Evolutionary conservation across 1,140 invertebrate species (phyloP).

Genomic region (Drosophila tristis): DNA sequence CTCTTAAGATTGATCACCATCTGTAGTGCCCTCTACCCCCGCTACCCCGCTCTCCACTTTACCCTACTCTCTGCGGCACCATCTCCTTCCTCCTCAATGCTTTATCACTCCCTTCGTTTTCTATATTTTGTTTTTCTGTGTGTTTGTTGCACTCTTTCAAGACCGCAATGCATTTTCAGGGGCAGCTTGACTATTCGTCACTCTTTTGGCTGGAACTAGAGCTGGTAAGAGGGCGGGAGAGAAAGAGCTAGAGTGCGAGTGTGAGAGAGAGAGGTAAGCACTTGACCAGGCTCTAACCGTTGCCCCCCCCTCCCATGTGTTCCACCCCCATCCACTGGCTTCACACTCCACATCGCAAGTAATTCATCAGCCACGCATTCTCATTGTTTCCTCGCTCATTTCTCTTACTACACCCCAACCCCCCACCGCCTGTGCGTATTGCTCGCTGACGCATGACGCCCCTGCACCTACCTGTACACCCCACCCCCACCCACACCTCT

Average conservation of each 20-base stretch:
- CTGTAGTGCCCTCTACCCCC: conserved; percentile 14
- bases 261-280: conserved; percentile 4
- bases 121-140: conserved; percentile 8
- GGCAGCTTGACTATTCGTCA: conserved; percentile 72
- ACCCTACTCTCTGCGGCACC: neutral
- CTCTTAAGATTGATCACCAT: conserved; percentile 75
- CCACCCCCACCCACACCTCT: neutral
- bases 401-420: neutral
- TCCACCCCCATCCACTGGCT: conserved; percentile 5
- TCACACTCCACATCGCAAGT: conserved; percentile 50
- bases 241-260: neutral
- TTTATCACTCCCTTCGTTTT: neutral
- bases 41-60: neutral
- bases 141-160: conserved; percentile 36
- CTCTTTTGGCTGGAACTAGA: conserved; percentile 1
- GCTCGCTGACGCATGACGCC: conserved; percentile 71
- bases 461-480: conserved; percentile 42
- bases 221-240: neutral
- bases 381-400: conserved; percentile 55
- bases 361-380: conserved; percentile 78
- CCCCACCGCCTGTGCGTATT: neutral
- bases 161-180: conserved; percentile 69
- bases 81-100: too few relatives aligned
- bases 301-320: neutral
- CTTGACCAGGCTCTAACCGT: conserved; percentile 57